These are phyloP conservation scores for Acromyrmex heyeri DNA, from an alignment of 1,140 invertebrate species.

Conservation along the genomic window DNA sequence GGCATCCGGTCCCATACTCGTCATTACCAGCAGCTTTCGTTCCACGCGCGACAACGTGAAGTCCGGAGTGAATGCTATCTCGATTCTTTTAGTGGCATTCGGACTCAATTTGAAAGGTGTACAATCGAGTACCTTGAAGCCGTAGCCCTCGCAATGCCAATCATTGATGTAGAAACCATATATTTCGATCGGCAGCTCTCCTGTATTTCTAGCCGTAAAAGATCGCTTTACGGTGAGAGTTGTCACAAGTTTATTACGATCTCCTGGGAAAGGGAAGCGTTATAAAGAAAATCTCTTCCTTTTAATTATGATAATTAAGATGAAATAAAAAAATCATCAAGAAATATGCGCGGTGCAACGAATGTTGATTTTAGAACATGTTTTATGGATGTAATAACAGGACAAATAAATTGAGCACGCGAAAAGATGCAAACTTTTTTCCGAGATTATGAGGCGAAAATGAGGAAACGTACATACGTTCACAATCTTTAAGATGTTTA, in stretches of 20 bases:
- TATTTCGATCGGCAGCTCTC: conserved; percentile 93
- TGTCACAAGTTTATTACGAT: conserved; percentile 86
- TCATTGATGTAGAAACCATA: conserved; percentile 92
- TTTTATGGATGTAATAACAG: background rate
- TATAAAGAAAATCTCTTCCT: background rate
- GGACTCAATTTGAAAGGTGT: conserved; percentile 92
- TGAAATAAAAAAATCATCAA: background rate
- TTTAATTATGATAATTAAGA: background rate
- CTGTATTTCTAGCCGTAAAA: conserved; percentile 96
- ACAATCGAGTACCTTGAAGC: conserved; percentile 95
- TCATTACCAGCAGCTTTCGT: conserved; percentile 88
- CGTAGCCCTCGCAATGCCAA: conserved; percentile 93
- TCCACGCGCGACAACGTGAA: conserved; percentile 94
- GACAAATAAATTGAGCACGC: conserved; percentile 12
- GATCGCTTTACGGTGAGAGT: conserved; percentile 93
- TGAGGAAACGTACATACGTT: conserved; percentile 87
- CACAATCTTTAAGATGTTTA: conserved; percentile 94
- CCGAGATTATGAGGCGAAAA: background rate
- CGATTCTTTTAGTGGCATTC: conserved; percentile 94
- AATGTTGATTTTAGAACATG: background rate
- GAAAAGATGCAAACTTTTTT: background rate
- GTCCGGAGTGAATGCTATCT: conserved; percentile 97
- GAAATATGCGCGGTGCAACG: background rate
- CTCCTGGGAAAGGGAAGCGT: conserved; percentile 82
- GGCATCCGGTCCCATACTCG: conserved; percentile 85